Base-by-base conservation (phyloP, 2,888 invertebrate species). In the Drosophila mettleri region DNA sequence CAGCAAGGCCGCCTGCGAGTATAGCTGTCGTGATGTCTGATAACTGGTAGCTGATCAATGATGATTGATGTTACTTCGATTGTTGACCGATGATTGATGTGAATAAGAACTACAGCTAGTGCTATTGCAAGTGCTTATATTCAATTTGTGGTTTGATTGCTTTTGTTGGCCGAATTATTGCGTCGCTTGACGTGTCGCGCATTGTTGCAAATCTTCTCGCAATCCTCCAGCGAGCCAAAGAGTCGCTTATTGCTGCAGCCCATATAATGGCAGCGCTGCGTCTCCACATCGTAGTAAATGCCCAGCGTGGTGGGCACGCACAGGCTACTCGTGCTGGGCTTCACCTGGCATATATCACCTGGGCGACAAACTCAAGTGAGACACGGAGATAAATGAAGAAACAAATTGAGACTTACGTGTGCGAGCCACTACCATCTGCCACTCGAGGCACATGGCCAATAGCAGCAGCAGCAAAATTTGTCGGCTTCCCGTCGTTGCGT, bases 1-100 rank as follows among this genome's bases (percentile, higher is more conserved):
- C 49, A 94, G 93, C 5, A 92, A 92, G 45, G 93, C 94, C 38
- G 95, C 95, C 73, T 96, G 96, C 85, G 93, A 93, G 69, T 93
- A 93, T 62, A 93, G 93, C 20, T 95, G 95, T 79, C 86, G 86
- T 49, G 86, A 86, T 78, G 46, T 86, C 57, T 86, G 57, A 29
- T 31, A 64, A 20, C 31, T 31, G 39, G n/a, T 45, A 5, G 27
- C 38, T 20, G 36, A 60, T n/a, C n/a, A n/a, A 31, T 45, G 43
- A 36, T 29, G 9, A 27, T 39, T 31, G 36, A 41, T 60, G 57
- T 36, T 29, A 8, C 22, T 36, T 38, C 38, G 12, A 24, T 45
- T 34, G 39, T 33, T 57, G 53, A 10, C 24, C 8, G 34, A 27
- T 18, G 52, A 22, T 29, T 20, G 39, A 51, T 39, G 49, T 52